Percentiles rank a stretch among this genome's conserved stretches.
Conservation (phyloP, 2,113 vertebrate species). For the Xiphophorus couchianus region DNA sequence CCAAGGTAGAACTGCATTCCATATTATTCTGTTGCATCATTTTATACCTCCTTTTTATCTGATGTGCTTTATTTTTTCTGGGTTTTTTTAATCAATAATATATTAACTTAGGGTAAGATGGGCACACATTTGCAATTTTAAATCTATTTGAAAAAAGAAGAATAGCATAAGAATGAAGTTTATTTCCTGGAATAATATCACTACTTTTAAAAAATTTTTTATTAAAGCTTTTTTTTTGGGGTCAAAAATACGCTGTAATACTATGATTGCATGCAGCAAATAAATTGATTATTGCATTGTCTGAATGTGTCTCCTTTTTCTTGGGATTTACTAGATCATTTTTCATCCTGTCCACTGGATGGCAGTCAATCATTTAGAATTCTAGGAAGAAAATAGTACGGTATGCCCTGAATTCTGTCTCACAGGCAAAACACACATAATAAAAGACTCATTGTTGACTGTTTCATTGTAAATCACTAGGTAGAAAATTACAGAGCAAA, state of each 20-base stretch:
- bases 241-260: conserved; percentile 65
- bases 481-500: too few species aligned
- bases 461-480: not conserved
- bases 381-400: not conserved
- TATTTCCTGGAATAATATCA: conserved; percentile 47
- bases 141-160: conserved; percentile 27
- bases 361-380: conserved; percentile 24
- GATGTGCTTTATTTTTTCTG: conserved; percentile 57
- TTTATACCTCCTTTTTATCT: conserved; percentile 66
- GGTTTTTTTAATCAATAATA: conserved; percentile 48
- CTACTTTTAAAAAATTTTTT: conserved; percentile 44
- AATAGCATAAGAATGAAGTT: conserved; percentile 19
- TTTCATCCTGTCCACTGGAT: conserved; percentile 33
- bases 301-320: conserved; percentile 2
- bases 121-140: conserved; percentile 32
- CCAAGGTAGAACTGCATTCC: conserved; percentile 55
- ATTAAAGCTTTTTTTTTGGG: conserved; percentile 23
- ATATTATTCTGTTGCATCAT: conserved; percentile 65
- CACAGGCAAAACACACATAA: too few species aligned
- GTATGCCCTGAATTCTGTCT: not conserved
- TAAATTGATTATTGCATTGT: conserved; percentile 70
- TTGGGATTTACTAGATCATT: not conserved
- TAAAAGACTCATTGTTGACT: too few species aligned
- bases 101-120: conserved; percentile 50
- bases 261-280: conserved; percentile 72